Conservation (phyloP, 2,888 invertebrate species). For the Acrobeloides nanus region DNA sequence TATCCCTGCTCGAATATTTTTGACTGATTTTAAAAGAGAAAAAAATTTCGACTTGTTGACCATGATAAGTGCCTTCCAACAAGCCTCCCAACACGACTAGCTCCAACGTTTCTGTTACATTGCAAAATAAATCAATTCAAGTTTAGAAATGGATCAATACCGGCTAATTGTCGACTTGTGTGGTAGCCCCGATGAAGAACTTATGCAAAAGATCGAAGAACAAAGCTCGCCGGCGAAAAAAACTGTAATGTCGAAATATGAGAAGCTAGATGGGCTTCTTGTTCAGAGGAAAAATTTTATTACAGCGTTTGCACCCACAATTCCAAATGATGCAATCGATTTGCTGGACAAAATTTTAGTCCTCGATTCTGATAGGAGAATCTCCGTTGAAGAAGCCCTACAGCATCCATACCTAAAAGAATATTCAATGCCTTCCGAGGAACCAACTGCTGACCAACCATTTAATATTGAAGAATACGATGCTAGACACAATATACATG, state of each 20-base stretch:
- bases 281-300: too few relatives aligned
- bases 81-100: too few relatives aligned
- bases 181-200: conserved; percentile 40
- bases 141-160: conserved; percentile 33
- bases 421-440: conserved; percentile 35
- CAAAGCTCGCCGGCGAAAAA: too few relatives aligned
- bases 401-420: conserved; percentile 38
- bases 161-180: conserved; percentile 39
- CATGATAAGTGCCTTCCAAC: too few relatives aligned
- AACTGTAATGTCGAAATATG: too few relatives aligned
- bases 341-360: conserved; percentile 44
- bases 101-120: too few relatives aligned
- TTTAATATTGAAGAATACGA: conserved; percentile 35
- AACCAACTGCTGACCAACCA: conserved; percentile 34
- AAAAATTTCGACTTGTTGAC: too few relatives aligned
- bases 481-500: conserved; percentile 18
- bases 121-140: background rate
- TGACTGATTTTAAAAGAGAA: too few relatives aligned
- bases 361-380: conserved; percentile 45
- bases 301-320: too few relatives aligned
- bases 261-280: too few relatives aligned
- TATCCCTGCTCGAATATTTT: too few relatives aligned
- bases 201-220: conserved; percentile 40
- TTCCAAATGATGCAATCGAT: conserved; percentile 30
- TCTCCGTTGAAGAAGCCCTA: conserved; percentile 43